Base-by-base conservation (phyloP, 2,797 vertebrate genomes). In the Eulemur mongoz region DNA sequence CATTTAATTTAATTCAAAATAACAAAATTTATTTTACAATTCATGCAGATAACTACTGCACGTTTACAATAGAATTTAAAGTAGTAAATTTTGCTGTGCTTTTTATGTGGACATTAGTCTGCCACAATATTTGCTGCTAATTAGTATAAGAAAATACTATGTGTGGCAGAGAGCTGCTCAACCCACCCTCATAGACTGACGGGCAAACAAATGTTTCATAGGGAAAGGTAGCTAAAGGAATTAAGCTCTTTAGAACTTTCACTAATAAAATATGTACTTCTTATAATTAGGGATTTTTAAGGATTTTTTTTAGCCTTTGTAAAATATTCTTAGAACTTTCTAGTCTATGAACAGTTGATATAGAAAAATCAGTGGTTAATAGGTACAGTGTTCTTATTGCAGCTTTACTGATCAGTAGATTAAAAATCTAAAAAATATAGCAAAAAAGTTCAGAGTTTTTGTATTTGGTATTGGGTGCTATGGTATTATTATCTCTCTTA, bases 101-200 rank as follows among this genome's bases (percentile, higher is more conserved):
- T 96, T 95, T 94, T 81, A 40, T 89, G 48, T 92, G 32, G 78
- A 96, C 76, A 52, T 92, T 94, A 95, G 84, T 96, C 92, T 87
- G 32, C 87, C 87, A 92, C 52, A 79, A 4, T 84, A 50, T 79
- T 87, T 91, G 79, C 76, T 91, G 35, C 80, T 81, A 80, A 87
- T 93, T 93, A 97, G 92, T 95, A 18, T 54, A 93, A 91, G 45
- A 75, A 96, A 88, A 86, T 54, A 57, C 45, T 84, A 27, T 81
- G 32, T 96, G 32, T 89, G 73, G 20, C 59, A 73, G 54, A 92
- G 52, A 91, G 45, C 73, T 94, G 30, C 15, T 92, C 27, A 70
- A 13, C n/a, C 72, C 52, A 59, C 2, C 86, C 43, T 73, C 43
- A 93, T 43, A 94, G 73, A 72, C 20, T 93, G 80, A 94, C 50